A percentile compares a stretch with the other conserved stretches of the same genome.
phyloP scores from a whole-genome alignment of 1,140 invertebrate species.

The Uloborus diversus region DNA sequence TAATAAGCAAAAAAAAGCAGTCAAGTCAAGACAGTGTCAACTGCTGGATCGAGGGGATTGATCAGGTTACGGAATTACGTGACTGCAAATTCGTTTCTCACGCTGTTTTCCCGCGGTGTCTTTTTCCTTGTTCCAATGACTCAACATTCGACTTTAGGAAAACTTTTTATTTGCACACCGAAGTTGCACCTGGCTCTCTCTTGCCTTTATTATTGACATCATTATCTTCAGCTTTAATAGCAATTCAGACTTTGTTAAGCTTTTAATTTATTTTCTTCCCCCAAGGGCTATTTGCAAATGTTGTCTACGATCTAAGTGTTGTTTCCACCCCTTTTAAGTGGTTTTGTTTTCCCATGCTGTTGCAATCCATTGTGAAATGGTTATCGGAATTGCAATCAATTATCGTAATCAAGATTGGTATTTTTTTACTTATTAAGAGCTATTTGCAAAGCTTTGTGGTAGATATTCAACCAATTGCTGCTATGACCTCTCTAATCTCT shows the following conservation, averaged over 20 bases:
- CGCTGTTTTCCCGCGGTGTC: neutral
- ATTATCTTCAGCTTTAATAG: neutral
- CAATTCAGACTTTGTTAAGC: neutral
- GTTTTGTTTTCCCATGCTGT: no score
- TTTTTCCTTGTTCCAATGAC: neutral
- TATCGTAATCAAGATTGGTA: no score
- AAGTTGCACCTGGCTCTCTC: neutral
- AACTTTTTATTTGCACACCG: neutral
- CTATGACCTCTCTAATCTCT: no score
- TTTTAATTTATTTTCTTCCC: neutral
- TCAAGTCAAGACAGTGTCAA: constrained; percentile 22
- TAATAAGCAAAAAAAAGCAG: constrained; percentile 4
- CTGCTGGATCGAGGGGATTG: neutral
- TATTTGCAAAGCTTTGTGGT: no score
- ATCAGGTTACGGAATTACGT: constrained; percentile 35
- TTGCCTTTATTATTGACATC: neutral
- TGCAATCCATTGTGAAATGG: no score
- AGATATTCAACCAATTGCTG: no score
- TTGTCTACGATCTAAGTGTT: neutral
- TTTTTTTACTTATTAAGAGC: no score
- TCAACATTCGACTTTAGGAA: neutral
- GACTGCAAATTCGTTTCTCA: constrained; percentile 20
- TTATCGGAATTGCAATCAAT: no score
- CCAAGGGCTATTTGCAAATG: neutral
- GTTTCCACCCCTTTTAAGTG: constrained; percentile 11